Percentiles rank a stretch among this genome's conserved stretches.
These are phyloP conservation scores for Napeogenes sylphis DNA, from an alignment of 2,888 invertebrate genomes.

Conservation along the genomic window DNA sequence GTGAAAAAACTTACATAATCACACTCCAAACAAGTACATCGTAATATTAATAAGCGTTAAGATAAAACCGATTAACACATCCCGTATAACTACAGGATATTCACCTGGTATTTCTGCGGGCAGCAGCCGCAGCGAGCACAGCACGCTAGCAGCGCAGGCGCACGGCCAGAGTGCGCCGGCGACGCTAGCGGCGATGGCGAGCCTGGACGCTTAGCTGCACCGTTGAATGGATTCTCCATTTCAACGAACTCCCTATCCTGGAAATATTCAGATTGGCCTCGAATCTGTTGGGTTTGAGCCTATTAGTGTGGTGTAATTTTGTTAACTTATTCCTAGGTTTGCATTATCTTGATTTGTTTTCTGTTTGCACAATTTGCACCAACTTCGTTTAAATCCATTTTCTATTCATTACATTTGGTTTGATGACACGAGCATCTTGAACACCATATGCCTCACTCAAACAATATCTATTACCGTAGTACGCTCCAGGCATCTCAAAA, in stretches of 20 bases:
- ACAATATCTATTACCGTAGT: conserved; percentile 83
- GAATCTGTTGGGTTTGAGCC: background rate
- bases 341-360: background rate
- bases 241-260: conserved; percentile 98
- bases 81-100: conserved; percentile 4
- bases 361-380: too few relatives aligned
- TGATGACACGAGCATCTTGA: too few relatives aligned
- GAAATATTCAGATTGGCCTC: conserved; percentile 25
- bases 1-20: too few relatives aligned
- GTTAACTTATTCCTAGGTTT: background rate
- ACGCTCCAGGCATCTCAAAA: conserved; percentile 97
- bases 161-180: conserved; percentile 90
- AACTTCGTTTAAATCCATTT: too few relatives aligned
- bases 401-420: too few relatives aligned
- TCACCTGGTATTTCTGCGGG: conserved; percentile 91
- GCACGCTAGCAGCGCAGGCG: conserved; percentile 86
- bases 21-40: too few relatives aligned
- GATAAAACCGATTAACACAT: too few relatives aligned
- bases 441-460: background rate
- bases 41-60: too few relatives aligned
- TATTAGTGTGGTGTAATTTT: background rate
- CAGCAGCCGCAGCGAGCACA: conserved; percentile 92
- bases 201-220: conserved; percentile 93
- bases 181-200: conserved; percentile 92
- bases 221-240: conserved; percentile 95